These are phyloP conservation scores for Drosophila sucinea DNA, from an alignment of 1,140 invertebrate species.

Conservation along the genomic window DNA sequence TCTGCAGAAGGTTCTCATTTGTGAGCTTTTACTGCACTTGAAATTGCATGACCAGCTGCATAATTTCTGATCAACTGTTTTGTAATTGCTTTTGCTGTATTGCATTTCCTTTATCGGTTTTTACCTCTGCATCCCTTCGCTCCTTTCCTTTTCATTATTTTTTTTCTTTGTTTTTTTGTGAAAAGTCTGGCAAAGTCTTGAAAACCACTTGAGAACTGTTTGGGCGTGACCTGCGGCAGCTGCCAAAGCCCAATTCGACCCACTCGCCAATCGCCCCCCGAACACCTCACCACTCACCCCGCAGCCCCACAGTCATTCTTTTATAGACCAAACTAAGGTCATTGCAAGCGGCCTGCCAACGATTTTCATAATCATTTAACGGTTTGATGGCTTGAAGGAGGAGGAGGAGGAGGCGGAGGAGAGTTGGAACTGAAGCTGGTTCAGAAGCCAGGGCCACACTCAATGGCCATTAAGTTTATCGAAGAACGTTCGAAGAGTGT, in stretches of 20 bases:
- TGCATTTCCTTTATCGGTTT: background rate
- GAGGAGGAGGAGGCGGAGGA: slow-evolving; percentile 6
- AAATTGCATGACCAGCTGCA: background rate
- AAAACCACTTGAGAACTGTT: slow-evolving; percentile 67
- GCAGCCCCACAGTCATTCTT: background rate
- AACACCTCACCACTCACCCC: background rate
- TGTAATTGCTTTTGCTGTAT: slow-evolving; percentile 9
- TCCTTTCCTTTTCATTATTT: background rate
- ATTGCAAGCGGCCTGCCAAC: slow-evolving; percentile 64
- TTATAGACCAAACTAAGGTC: slow-evolving; percentile 48
- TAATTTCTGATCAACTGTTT: slow-evolving; percentile 2
- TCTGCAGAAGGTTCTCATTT: too few species aligned
- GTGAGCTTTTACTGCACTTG: background rate
- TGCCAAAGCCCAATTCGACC: slow-evolving; percentile 44
- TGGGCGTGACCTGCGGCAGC: slow-evolving; percentile 72
- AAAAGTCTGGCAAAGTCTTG: slow-evolving; percentile 31
- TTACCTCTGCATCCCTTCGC: background rate
- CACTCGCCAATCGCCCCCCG: slow-evolving; percentile 16
- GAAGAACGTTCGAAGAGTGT: slow-evolving; percentile 67
- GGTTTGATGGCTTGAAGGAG: slow-evolving; percentile 39
- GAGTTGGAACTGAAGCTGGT: slow-evolving; percentile 4
- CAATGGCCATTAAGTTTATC: slow-evolving; percentile 78
- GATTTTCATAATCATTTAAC: slow-evolving; percentile 80
- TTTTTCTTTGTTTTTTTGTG: background rate
- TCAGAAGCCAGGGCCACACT: slow-evolving; percentile 46